Base-by-base conservation (phyloP, 2,797 vertebrate species). In the Podarcis lilfordi region DNA sequence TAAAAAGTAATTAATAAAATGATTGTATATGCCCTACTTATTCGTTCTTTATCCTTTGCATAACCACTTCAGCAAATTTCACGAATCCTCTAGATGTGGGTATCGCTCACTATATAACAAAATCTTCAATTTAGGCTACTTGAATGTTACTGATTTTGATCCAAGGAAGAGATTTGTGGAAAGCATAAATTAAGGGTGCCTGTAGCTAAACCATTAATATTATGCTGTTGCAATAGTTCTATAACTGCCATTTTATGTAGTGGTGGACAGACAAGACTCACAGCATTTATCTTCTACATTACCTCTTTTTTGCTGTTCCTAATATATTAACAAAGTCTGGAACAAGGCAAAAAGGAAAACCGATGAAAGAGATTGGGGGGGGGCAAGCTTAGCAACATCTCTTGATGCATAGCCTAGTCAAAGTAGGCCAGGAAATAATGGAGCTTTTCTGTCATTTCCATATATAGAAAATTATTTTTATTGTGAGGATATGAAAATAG, bases 401-500 rank as follows among this genome's bases (percentile, higher is more conserved):
- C 79, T 85, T 35, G 37, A 27, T 0, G 71, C 40, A 1, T 2
- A 45, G 6, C 45, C 10, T 81, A 45, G 9, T 35, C 37, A 88
- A 35, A 59, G 23, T 69, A 25, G 45, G 13, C 64, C n/a, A 87
- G 43, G 68, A 89, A 86, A 21, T 10, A 23, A 78, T 92, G 81
- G 21, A 86, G 86, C 0, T 55, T 0, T 13, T n/a, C 10, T n/a
- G 74, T 88, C n/a, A 0, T 0, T 79, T 69, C 40, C 86, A 68
- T 80, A 81, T 32, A 72, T 91, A 87, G 75, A 83, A 96, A 86
- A 96, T 95, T 96, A 95, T 64, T 94, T 96, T 96, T 96, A 96
- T 95, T 96, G 93, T 91, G 88, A 89, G 91, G 85, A 40, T 96
- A 95, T 95, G 95, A 96, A 96, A 96, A 96, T 93, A 95, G 94